phyloP scores from a whole-genome alignment of 2,797 vertebrate species.

The Halcyon leucocephala region DNA sequence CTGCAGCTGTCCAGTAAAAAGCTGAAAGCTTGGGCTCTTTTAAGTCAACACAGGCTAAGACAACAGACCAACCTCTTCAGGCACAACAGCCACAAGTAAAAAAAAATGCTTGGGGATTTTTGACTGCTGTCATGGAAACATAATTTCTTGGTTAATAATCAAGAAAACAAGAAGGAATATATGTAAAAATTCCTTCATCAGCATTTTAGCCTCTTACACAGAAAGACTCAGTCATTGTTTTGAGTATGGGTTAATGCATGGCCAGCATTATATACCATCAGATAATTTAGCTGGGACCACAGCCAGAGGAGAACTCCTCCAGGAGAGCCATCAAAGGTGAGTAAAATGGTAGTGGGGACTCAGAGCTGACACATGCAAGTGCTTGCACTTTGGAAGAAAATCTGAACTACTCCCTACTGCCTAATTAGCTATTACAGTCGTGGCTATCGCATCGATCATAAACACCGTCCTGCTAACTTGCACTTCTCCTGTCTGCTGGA shows the following conservation, averaged over 20 bases:
- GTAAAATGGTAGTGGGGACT: slow-evolving; percentile 1
- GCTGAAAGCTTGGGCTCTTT: not conserved
- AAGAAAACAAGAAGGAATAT: not conserved
- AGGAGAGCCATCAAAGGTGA: not conserved
- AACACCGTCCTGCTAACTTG: not conserved
- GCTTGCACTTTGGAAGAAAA: slow-evolving; percentile 15
- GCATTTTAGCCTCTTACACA: not conserved
- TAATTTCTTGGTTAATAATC: slow-evolving; percentile 1
- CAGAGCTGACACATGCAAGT: slow-evolving; percentile 13
- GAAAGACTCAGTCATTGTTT: not conserved
- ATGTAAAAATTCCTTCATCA: not conserved
- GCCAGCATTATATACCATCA: not conserved
- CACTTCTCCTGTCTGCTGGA: not conserved
- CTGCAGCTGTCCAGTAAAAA: slow-evolving; percentile 1
- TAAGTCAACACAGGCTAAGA: not conserved
- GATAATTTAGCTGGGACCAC: not conserved
- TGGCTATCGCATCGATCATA: not conserved
- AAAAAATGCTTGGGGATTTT: not conserved
- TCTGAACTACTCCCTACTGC: slow-evolving; percentile 23
- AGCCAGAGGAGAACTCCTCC: not conserved
- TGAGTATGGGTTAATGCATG: not conserved
- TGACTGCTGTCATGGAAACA: not conserved
- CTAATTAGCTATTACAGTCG: slow-evolving; percentile 45
- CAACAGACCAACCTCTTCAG: not conserved
- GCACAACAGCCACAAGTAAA: not conserved